Percentiles rank a stretch among this genome's conserved stretches.
These are phyloP conservation scores for Scytalopus superciliaris DNA, from an alignment of 2,113 vertebrate genomes.

Conservation along the genomic window DNA sequence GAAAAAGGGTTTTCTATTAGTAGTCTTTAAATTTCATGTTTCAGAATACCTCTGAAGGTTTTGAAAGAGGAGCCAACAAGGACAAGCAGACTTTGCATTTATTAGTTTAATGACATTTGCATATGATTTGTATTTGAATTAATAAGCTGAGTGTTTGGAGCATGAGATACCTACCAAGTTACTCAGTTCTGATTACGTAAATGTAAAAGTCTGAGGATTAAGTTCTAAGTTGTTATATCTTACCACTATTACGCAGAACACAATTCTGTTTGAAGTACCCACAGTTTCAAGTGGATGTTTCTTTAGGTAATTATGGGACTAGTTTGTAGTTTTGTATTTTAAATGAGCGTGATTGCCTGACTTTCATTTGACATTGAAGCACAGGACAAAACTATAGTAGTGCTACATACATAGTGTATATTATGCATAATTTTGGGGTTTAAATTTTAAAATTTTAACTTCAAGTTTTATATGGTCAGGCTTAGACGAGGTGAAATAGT, in stretches of 20 bases:
- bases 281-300: constrained; percentile 10
- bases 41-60: constrained; percentile 8
- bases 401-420: not conserved
- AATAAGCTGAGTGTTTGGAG: not conserved
- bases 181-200: not conserved
- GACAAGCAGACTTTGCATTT: constrained; percentile 21
- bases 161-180: not conserved
- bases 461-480: not conserved
- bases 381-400: not conserved
- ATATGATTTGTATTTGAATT: constrained; percentile 39
- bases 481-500: not conserved
- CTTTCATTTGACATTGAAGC: not conserved
- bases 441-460: not conserved
- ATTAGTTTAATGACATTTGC: constrained; percentile 25
- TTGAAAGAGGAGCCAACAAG: not conserved
- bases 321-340: constrained; percentile 24
- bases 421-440: no score
- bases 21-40: not conserved
- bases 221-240: not conserved
- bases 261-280: constrained; percentile 2
- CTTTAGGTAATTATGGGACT: not conserved
- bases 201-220: constrained; percentile 2
- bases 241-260: not conserved
- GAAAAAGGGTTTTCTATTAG: not conserved
- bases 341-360: not conserved